Base-by-base conservation (phyloP, 2,797 vertebrate species). In the Hippopotamyrus pictus region DNA sequence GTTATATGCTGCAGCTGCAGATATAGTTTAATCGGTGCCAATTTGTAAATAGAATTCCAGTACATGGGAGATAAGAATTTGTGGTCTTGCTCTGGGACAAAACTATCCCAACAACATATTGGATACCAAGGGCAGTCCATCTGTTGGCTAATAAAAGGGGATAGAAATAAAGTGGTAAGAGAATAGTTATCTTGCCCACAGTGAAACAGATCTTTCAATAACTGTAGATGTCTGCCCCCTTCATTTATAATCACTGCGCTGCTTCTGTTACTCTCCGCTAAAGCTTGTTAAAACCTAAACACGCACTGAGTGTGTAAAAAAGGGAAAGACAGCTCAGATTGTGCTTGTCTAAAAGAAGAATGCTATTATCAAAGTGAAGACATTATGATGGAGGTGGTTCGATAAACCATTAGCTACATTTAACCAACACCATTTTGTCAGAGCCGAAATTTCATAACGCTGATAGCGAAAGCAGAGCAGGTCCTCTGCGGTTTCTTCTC, bases 61-160 rank as follows among this genome's bases (percentile, higher is more conserved):
- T 46, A 91, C 92, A 91, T 91, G 54, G 69, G 90, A 92, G 92
- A 93, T 86, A 92, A 89, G 92, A 90, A 89, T 94, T 93, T 93
- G 88, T 89, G 88, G 69, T 89, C 91, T 90, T 90, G 92, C 92
- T 93, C 90, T 90, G 89, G 89, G 92, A 91, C 88, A 91, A 91
- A 83, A 82, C 79, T 88, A 91, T 92, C 93, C 93, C 91, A 92
- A 92, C 88, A 92, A 91, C 93, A 92, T 86, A 92, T 88, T 91
- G 91, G 90, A 91, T 89, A 48, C 90, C 92, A 86, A 94, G 90
- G 91, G 84, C 89, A 73, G 91, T 90, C 92, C 93, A 94, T 95
- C 93, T 95, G 94, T 90, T 89, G 88, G 90, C 91, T 91, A 93
- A 93, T 94, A 94, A 94, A 94, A 93, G 11, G 90, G 90, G 89